A percentile compares a stretch with the other conserved stretches of the same genome.
Evolutionary conservation across 1,140 invertebrate species (phyloP).

Genomic region (Saccostrea cuccullata): DNA sequence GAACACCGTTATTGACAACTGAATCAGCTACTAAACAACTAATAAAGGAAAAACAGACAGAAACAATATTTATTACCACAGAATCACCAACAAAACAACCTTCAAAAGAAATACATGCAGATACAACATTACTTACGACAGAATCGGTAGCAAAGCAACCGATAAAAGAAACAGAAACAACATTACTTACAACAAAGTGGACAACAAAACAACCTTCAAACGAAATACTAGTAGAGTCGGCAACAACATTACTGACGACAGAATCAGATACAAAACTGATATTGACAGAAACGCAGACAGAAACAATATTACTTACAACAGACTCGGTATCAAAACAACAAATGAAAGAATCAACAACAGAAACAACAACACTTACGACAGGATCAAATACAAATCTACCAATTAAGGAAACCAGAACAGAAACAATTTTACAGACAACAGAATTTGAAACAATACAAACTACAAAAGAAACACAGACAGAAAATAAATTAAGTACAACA

Average conservation of each 20-base stretch:
- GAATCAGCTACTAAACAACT: constrained; percentile 37
- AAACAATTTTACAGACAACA: neutral
- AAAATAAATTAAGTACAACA: neutral
- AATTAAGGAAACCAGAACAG: neutral
- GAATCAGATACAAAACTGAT: neutral
- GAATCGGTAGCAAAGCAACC: neutral
- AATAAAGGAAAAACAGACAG: neutral
- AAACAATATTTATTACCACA: neutral
- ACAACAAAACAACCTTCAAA: neutral
- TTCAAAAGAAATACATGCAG: neutral
- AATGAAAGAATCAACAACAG: neutral
- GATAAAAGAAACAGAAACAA: neutral
- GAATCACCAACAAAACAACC: neutral
- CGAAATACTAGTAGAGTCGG: neutral
- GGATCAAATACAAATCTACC: neutral
- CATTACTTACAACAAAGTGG: neutral
- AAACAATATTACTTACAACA: neutral
- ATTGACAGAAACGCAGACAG: neutral
- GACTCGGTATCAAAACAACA: neutral
- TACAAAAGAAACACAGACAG: neutral
- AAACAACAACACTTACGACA: neutral
- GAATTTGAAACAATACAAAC: neutral
- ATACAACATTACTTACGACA: constrained; percentile 31
- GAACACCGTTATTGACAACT: neutral
- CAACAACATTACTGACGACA: neutral